phyloP scores from a whole-genome alignment of 2,888 invertebrate species.

The Erpobdella octoculata region DNA sequence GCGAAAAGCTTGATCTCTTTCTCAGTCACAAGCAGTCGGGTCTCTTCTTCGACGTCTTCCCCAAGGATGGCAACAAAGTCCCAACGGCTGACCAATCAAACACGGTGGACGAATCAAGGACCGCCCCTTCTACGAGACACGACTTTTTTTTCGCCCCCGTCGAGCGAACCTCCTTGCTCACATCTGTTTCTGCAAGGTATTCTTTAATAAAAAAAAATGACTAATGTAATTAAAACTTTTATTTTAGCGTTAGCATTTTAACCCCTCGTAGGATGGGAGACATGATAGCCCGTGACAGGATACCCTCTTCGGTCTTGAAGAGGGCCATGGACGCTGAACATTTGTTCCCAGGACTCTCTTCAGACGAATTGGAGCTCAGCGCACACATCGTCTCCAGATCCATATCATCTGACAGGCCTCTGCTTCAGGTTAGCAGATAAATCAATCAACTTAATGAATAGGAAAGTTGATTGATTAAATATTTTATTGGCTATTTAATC shows the following conservation, averaged over 20 bases:
- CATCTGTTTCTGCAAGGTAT: neutral
- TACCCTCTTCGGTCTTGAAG: neutral
- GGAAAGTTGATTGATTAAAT: too few relatives aligned
- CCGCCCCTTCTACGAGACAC: neutral
- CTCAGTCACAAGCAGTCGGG: neutral
- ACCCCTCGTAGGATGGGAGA: constrained; percentile 1
- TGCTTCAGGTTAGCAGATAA: constrained; percentile 69
- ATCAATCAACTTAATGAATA: too few relatives aligned
- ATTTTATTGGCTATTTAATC: too few relatives aligned
- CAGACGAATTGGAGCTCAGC: constrained; percentile 68
- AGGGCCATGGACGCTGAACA: neutral
- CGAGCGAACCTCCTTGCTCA: neutral
- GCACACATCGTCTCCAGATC: constrained; percentile 82
- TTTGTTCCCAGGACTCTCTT: neutral
- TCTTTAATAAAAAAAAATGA: too few relatives aligned
- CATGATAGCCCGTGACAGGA: constrained; percentile 6
- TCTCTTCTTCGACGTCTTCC: neutral
- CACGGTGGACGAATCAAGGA: neutral
- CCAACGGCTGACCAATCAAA: neutral
- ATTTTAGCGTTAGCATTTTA: neutral
- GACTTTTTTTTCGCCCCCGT: constrained; percentile 1
- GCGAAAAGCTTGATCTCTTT: constrained; percentile 2
- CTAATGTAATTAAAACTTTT: too few relatives aligned
- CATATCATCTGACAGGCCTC: constrained; percentile 78
- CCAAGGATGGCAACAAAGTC: neutral